A percentile compares a stretch with the other conserved stretches of the same genome.
Conservation (phyloP, 2,113 vertebrate genomes). For the Hemibagrus wyckioides region DNA sequence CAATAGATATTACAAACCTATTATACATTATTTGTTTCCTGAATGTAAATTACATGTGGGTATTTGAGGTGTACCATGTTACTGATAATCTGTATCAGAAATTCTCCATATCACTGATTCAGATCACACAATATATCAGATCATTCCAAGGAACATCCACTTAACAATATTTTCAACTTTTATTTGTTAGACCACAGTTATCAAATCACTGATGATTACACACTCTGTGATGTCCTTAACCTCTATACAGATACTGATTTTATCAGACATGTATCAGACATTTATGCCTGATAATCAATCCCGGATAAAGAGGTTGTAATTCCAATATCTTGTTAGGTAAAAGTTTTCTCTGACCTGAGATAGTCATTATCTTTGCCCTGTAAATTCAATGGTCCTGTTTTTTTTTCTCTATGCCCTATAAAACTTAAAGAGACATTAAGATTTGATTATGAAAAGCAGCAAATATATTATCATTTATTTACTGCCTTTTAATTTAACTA, state of each 20-base stretch:
- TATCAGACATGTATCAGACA: slow-evolving; percentile 9
- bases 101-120: not conserved
- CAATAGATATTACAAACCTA: not conserved
- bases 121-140: too few species aligned
- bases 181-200: not conserved
- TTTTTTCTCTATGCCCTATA: too few species aligned
- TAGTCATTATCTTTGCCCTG: not conserved
- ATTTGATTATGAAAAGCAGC: not conserved
- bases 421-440: not conserved
- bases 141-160: not conserved
- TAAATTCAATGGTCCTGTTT: not conserved
- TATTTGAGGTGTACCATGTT: not conserved
- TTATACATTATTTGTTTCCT: not conserved
- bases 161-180: not conserved
- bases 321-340: slow-evolving; percentile 1
- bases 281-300: slow-evolving; percentile 19
- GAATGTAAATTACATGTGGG: not conserved
- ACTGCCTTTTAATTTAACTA: too few species aligned
- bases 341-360: not conserved
- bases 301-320: not conserved
- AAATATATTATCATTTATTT: not conserved
- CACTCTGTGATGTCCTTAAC: slow-evolving; percentile 21
- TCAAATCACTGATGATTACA: slow-evolving; percentile 51
- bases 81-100: not conserved
- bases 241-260: not conserved